Conservation (phyloP, 2,888 invertebrate species). For the Eupithecia tripunctaria region DNA sequence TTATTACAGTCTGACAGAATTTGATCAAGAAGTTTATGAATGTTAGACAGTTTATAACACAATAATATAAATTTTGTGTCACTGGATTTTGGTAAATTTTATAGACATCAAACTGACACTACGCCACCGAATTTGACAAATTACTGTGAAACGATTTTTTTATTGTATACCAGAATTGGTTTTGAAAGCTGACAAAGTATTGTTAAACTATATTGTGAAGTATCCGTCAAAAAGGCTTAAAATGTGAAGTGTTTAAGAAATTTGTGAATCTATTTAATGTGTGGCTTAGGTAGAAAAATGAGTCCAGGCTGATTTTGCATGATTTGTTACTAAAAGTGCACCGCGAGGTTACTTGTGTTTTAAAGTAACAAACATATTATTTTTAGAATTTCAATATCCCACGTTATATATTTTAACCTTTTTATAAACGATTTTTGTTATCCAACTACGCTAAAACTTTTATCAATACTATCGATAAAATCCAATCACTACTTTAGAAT, state of each 20-base stretch:
- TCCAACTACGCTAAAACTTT: conserved; percentile 21
- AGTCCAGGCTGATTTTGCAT: no score
- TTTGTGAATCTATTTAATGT: not conserved
- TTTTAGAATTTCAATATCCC: no score
- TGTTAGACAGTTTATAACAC: not conserved
- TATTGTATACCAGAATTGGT: conserved; percentile 15
- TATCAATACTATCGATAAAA: conserved; percentile 32
- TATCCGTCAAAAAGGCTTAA: no score
- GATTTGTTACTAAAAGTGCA: no score
- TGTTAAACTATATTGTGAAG: conserved; percentile 10
- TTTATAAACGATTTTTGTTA: no score
- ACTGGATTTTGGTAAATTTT: conserved; percentile 21
- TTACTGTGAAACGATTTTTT: conserved; percentile 37
- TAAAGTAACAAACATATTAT: not conserved
- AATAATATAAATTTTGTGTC: conserved; percentile 7
- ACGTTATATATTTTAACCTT: not conserved
- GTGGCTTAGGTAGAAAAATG: not conserved
- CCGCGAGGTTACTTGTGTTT: no score
- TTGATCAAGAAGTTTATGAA: not conserved
- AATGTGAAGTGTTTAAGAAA: conserved; percentile 8
- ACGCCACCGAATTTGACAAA: conserved; percentile 26
- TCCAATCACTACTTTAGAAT: conserved; percentile 72
- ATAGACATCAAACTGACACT: conserved; percentile 15
- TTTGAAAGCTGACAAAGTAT: not conserved
- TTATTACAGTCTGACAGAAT: not conserved